Percentiles rank a stretch among this genome's conserved stretches.
Conservation (phyloP, 2,797 vertebrate genomes). For the Myotis pilosus region DNA sequence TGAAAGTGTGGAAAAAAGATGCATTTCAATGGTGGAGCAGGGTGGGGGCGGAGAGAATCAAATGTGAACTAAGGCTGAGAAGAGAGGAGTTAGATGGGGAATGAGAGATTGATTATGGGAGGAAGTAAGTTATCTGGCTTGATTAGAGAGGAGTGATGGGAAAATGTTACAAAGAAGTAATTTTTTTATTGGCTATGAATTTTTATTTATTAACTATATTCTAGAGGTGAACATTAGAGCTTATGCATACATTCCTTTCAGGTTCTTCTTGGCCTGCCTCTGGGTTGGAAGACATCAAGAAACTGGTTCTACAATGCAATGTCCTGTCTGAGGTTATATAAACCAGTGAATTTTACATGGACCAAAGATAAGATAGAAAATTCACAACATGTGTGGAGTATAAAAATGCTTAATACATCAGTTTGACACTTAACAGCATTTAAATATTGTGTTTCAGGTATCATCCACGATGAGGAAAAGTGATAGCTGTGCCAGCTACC, state of each 20-base stretch:
- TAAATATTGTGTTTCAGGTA: neutral
- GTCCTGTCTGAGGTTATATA: neutral
- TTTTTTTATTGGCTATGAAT: neutral
- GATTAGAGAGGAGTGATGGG: neutral
- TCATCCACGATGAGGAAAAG: neutral
- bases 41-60: neutral
- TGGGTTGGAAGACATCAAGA: neutral
- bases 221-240: neutral
- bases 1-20: neutral
- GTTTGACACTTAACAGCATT: neutral
- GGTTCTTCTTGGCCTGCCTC: neutral
- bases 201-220: neutral
- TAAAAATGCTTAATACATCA: neutral
- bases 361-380: neutral
- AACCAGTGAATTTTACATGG: neutral
- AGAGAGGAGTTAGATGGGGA: neutral
- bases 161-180: neutral
- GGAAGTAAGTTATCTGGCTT: neutral
- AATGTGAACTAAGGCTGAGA: neutral
- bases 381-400: neutral
- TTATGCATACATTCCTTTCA: neutral
- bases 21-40: neutral
- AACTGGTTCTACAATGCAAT: neutral
- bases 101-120: neutral
- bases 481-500: neutral